Conservation (phyloP, 2,797 vertebrate genomes). For the Channallabes apus region DNA sequence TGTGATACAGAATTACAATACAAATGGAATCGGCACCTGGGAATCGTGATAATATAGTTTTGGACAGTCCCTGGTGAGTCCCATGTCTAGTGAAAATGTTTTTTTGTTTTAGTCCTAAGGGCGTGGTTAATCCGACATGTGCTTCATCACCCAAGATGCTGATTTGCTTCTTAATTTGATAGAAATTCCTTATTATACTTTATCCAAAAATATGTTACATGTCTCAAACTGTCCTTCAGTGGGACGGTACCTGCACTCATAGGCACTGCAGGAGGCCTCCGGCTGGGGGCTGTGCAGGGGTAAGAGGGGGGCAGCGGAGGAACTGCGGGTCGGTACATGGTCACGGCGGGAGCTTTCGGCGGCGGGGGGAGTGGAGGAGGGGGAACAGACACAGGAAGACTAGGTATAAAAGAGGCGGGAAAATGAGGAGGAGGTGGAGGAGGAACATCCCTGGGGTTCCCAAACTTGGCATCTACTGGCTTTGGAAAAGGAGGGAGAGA, state of each 20-base stretch:
- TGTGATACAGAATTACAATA: too few species aligned
- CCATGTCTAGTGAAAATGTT: too few species aligned
- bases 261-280: constrained; percentile 77
- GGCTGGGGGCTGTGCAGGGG: constrained; percentile 69
- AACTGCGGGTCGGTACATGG: constrained; percentile 69
- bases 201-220: not conserved
- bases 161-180: not conserved
- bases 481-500: constrained; percentile 55
- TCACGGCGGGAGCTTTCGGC: constrained; percentile 75
- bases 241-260: constrained; percentile 64
- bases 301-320: constrained; percentile 75
- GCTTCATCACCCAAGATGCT: not conserved
- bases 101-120: too few species aligned
- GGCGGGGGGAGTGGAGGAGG: constrained; percentile 70
- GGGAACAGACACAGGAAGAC: constrained; percentile 63
- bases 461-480: constrained; percentile 23
- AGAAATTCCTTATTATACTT: not conserved
- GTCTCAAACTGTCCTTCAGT: not conserved
- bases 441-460: constrained; percentile 59
- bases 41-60: too few species aligned
- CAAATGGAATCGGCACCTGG: too few species aligned
- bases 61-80: too few species aligned
- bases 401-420: constrained; percentile 61
- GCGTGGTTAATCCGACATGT: too few species aligned
- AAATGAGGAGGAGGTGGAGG: constrained; percentile 69